Evolutionary conservation across 2,797 vertebrate genomes (phyloP).

Genomic region (Poecile montanus): DNA sequence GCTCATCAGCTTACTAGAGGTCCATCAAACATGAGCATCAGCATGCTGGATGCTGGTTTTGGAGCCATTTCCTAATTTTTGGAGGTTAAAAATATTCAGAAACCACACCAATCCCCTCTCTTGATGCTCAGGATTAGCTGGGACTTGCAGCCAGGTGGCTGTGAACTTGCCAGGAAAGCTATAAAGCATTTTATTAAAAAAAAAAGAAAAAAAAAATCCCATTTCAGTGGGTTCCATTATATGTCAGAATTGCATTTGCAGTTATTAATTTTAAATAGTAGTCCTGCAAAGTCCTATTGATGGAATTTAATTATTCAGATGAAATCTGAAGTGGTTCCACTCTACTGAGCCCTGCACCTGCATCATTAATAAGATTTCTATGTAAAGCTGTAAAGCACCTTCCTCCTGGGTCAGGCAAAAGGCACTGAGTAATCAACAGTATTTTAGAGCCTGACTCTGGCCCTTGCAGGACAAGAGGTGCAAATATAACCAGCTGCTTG

Average conservation of each 20-base stretch:
- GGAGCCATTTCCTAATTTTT: background rate
- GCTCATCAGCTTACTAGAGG: background rate
- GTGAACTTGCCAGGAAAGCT: background rate
- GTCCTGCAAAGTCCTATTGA: background rate
- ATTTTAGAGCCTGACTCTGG: background rate
- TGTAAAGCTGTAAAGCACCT: slow-evolving; percentile 6
- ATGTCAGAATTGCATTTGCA: slow-evolving; percentile 17
- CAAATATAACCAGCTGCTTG: background rate
- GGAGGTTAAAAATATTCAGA: background rate
- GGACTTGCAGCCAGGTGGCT: background rate
- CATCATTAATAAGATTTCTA: slow-evolving; percentile 43
- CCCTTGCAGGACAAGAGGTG: background rate
- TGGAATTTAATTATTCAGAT: slow-evolving; percentile 52
- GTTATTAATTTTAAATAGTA: slow-evolving; percentile 45
- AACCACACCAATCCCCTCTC: background rate
- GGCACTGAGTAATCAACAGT: background rate
- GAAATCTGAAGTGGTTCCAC: slow-evolving; percentile 1
- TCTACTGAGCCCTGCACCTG: slow-evolving; percentile 25
- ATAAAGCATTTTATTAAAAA: background rate
- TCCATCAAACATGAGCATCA: background rate
- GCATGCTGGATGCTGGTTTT: background rate
- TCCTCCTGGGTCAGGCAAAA: background rate
- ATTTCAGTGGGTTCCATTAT: background rate
- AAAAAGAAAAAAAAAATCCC: background rate
- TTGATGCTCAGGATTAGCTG: background rate